Evolutionary conservation across 2,888 invertebrate species (phyloP).

Genomic region (Scaptomyza caliginosa): DNA sequence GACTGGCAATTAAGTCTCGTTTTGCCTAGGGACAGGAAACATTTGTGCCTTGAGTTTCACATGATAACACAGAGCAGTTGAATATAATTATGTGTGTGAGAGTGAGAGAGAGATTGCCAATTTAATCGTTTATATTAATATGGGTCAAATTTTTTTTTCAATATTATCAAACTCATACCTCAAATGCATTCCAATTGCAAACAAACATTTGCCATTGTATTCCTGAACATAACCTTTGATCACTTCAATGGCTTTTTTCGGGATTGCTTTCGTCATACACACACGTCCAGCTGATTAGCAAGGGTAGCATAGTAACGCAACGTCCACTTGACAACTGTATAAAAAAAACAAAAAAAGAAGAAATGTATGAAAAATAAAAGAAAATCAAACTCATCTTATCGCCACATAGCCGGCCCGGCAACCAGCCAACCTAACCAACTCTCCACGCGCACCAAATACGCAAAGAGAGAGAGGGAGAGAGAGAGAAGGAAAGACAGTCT

Average conservation of each 20-base stretch:
- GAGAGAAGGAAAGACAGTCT: background rate
- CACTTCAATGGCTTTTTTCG: too few relatives aligned
- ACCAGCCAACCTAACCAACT: background rate
- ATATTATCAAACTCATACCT: background rate
- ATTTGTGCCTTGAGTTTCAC: background rate
- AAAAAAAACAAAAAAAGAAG: background rate
- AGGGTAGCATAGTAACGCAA: slow-evolving; percentile 26
- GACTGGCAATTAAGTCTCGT: slow-evolving; percentile 7
- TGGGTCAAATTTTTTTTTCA: slow-evolving; percentile 8
- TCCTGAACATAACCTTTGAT: too few relatives aligned
- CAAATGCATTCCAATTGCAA: background rate
- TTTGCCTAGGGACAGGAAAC: slow-evolving; percentile 34
- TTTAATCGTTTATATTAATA: background rate
- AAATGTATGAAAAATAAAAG: background rate
- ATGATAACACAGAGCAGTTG: background rate
- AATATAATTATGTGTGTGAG: slow-evolving; percentile 4
- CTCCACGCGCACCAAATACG: background rate
- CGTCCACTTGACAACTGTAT: slow-evolving; percentile 38
- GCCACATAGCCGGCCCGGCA: background rate
- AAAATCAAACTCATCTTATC: background rate
- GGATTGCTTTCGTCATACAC: slow-evolving; percentile 30
- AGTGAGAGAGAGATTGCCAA: background rate
- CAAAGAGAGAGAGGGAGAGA: background rate
- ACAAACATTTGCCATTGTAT: background rate
- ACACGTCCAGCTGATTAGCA: slow-evolving; percentile 33